These are phyloP conservation scores for Prosopocoilus inquinatus DNA, from an alignment of 2,888 invertebrate genomes.

Conservation along the genomic window DNA sequence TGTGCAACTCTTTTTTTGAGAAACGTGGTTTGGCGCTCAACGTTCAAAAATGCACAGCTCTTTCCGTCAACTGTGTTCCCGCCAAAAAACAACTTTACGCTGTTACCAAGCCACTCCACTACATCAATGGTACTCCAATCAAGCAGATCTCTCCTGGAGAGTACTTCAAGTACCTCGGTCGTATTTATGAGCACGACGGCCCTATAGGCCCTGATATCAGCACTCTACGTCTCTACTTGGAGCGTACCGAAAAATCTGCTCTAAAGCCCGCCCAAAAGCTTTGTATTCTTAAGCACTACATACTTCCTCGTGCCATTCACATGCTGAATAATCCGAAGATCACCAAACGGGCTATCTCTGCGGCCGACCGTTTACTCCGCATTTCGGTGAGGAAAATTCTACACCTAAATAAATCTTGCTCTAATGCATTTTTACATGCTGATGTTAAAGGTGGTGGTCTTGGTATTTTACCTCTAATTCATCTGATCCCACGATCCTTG, in stretches of 20 bases:
- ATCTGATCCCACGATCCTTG: neutral
- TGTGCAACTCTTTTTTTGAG: no score
- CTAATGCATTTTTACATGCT: no score
- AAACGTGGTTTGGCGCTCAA: no score
- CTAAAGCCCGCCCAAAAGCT: slow-evolving; percentile 13
- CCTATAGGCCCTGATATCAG: neutral
- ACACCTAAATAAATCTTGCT: slow-evolving; percentile 40
- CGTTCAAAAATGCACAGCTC: no score
- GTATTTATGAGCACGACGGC: slow-evolving; percentile 3
- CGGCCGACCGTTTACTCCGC: slow-evolving; percentile 43
- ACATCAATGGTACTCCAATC: slow-evolving; percentile 5
- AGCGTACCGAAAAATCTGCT: neutral
- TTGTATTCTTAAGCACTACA: neutral
- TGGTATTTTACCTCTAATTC: no score
- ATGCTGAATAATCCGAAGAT: neutral
- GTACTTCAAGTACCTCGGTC: slow-evolving; percentile 10
- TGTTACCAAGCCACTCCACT: slow-evolving; percentile 11
- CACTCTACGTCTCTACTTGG: neutral
- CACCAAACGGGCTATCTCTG: slow-evolving; percentile 3
- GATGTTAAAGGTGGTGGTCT: no score
- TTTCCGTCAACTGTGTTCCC: no score
- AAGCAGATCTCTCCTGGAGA: slow-evolving; percentile 9
- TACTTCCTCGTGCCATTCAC: slow-evolving; percentile 36
- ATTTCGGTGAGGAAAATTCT: slow-evolving; percentile 53
- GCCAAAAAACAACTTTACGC: slow-evolving; percentile 21